Evolutionary conservation across 2,797 vertebrate genomes (phyloP), one percentile per base, ranked within the genome.

Genomic region (Lutjanus campechanus): DNA sequence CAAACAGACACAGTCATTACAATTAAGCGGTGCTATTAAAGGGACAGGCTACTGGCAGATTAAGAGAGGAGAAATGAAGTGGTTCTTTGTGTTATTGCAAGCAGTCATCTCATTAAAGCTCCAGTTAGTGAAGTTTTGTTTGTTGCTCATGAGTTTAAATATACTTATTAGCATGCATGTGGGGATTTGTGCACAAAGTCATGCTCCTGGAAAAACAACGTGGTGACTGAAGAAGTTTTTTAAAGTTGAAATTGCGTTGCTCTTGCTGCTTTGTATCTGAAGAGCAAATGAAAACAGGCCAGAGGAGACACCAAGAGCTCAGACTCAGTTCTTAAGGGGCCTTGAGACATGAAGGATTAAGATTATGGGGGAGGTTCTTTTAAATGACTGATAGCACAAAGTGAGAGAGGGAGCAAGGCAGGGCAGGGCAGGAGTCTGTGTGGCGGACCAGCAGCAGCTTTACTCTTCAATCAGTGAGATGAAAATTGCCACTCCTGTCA

Each of bases 381-480:
- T 84, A 90, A 90, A 91, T 94, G 94, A 95, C 91, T 93, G 94
- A 94, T 93, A 93, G 93, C 85, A 89, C 90, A 93, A 94, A 95
- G 93, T 93, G 89, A 91, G 91, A 90, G 91, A 92, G 86, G 87
- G 89, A 93, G 91, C 88, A 66, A 90, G 78, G 90, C 85, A 91
- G 92, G 90, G 91, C 90, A 93, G 89, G 86, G 89, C 91, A 95
- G 94, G 94, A 95, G 94, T 89, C 95, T 93, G 92, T 92, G 91
- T 94, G 95, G 93, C 94, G 93, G 93, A 95, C 93, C 91, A 93
- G 88, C 90, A 86, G 88, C 85, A 90, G 85, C 92, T 94, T 95
- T 93, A 95, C 91, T 93, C 94, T 95, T 95, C 94, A 95, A 94
- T 95, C 95, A 95, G 93, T 84, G 88, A 93, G 92, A 93, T 93